Conservation (phyloP, 2,113 vertebrate genomes). For the Tachycineta bicolor region DNA sequence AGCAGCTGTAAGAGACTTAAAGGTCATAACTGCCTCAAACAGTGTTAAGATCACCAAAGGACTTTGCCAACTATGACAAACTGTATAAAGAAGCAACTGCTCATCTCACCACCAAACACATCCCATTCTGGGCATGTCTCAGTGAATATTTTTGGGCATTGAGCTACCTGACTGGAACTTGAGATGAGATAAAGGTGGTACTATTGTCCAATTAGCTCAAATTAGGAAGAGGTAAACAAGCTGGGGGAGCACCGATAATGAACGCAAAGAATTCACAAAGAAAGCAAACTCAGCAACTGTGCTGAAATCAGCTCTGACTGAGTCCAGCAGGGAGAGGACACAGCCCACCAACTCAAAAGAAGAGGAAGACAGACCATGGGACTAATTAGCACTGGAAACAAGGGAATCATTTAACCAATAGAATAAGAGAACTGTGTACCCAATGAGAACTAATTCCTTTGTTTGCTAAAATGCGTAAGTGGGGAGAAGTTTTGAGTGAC, state of each 20-base stretch:
- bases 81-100: not conserved
- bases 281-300: not conserved
- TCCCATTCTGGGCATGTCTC: not conserved
- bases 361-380: not conserved
- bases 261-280: not conserved
- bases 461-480: not conserved
- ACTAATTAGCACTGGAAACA: not conserved
- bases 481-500: not conserved
- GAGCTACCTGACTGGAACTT: not conserved
- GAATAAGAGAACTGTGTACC: not conserved
- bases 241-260: not conserved
- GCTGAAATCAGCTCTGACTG: not conserved
- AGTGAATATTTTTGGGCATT: not conserved
- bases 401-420: not conserved
- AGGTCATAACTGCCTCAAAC: not conserved
- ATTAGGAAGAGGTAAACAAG: not conserved
- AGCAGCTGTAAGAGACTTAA: not conserved
- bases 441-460: not conserved
- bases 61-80: not conserved
- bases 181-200: not conserved
- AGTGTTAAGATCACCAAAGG: not conserved
- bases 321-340: not conserved
- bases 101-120: not conserved
- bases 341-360: accelerated
- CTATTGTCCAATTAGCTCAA: not conserved